Percentiles rank a stretch among this genome's conserved stretches.
Evolutionary conservation across 2,888 invertebrate genomes (phyloP).

Genomic region (Lycophotia porphyrea): DNA sequence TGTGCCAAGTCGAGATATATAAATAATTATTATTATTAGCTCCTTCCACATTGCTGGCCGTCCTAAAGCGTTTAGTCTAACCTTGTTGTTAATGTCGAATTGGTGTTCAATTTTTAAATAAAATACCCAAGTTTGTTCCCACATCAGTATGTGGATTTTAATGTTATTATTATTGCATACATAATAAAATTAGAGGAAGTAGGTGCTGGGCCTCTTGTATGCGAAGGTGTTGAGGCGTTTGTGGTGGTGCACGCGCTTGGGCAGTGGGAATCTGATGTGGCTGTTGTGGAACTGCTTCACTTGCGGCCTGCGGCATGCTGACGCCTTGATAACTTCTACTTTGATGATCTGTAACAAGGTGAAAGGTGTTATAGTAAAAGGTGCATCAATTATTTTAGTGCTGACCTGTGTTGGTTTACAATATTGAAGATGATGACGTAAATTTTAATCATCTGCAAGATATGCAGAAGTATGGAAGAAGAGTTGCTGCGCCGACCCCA

Average conservation of each 20-base stretch:
- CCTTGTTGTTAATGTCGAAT: neutral
- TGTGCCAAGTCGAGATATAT: too few relatives aligned
- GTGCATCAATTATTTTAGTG: neutral
- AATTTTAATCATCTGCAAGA: neutral
- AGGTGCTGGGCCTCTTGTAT: slow-evolving; percentile 94
- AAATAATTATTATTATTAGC: too few relatives aligned
- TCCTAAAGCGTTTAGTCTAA: too few relatives aligned
- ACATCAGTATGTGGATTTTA: slow-evolving; percentile 79
- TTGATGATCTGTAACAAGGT: slow-evolving; percentile 95
- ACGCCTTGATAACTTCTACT: slow-evolving; percentile 97
- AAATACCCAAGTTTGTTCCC: slow-evolving; percentile 65
- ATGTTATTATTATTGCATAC: slow-evolving; percentile 74
- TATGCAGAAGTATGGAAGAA: neutral
- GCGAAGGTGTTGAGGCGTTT: slow-evolving; percentile 96
- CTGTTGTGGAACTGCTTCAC: slow-evolving; percentile 99
- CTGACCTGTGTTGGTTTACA: neutral
- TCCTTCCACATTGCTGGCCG: too few relatives aligned
- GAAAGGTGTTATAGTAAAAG: neutral
- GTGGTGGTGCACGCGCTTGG: slow-evolving; percentile 96
- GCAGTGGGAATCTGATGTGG: slow-evolving; percentile 98
- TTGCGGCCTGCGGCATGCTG: slow-evolving; percentile 97
- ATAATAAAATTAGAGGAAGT: slow-evolving; percentile 90
- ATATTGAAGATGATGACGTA: neutral
- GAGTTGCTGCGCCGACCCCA: neutral
- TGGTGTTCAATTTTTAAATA: slow-evolving; percentile 14